Base-by-base conservation (phyloP, 2,113 vertebrate genomes). In the Zapus hudsonius region DNA sequence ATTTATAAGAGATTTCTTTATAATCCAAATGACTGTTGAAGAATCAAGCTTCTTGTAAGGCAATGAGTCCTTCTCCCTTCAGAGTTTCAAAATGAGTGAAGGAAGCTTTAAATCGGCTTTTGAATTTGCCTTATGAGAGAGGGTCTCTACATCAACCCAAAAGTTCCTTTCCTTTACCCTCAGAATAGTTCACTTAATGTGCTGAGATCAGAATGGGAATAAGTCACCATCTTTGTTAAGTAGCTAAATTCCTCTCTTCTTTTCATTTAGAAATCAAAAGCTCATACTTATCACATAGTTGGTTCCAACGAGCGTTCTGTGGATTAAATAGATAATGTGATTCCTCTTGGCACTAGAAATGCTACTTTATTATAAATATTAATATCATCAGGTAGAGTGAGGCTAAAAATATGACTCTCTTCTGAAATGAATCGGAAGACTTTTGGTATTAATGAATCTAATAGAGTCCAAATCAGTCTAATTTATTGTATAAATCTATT, bases 361-460 rank as follows among this genome's bases (percentile, higher is more conserved):
- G 42, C 55, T 9, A 92, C n/a, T 93, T 92, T 86, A 85, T 95
- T 92, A 76, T 17, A 80, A 92, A 92, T 84, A 85, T 80, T 95
- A 93, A 88, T 92, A 90, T 86, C 42, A 82, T 13, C 42, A 86
- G 31, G 59, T 1, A 40, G 16, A 79, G 75, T 19, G 59, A 86
- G 16, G 25, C 25, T 66, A 92, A 79, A 52, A 88, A 73, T 88
- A 72, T 84, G 57, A 55, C 25, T 52, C 55, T 84, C 31, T 9
- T 90, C 29, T 92, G 63, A 70, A 81, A 31, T 81, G 55, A 93
- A 72, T 78, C 59, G 84, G 82, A 75, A 81, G 2, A 22, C 85
- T 4, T 5, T 88, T 70, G 47, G 20, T 85, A 76, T 83, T 74
- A 55, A 57, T 5, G 16, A 78, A 90, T 85, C 90, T 69, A 93